Evolutionary conservation across 2,113 vertebrate species (phyloP).

Genomic region (Zingel zingel): DNA sequence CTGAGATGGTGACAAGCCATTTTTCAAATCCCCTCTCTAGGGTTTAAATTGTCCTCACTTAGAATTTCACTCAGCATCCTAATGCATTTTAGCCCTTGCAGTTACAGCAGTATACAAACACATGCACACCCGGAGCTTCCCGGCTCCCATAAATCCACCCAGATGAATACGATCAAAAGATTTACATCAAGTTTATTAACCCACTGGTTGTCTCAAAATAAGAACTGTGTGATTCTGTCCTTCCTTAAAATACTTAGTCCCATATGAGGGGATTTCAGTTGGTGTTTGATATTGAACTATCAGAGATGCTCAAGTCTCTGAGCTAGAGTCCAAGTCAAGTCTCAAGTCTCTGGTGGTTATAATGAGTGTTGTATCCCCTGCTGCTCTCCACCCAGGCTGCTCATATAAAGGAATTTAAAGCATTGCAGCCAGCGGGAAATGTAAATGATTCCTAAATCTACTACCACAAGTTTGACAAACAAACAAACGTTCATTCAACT

Average conservation of each 20-base stretch:
- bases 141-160: slow-evolving; percentile 41
- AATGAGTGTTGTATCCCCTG: no score
- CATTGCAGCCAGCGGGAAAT: no score
- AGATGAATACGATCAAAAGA: slow-evolving; percentile 52
- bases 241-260: neutral
- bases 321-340: no score
- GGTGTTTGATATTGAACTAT: slow-evolving; percentile 5
- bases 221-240: neutral
- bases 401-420: no score
- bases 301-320: no score
- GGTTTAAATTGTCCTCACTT: slow-evolving; percentile 42
- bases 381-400: no score
- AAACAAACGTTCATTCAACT: no score
- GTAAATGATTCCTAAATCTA: no score
- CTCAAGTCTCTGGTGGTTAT: no score
- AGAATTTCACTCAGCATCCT: slow-evolving; percentile 18
- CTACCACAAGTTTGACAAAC: no score
- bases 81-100: slow-evolving; percentile 17
- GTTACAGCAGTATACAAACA: slow-evolving; percentile 10
- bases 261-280: neutral
- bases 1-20: slow-evolving; percentile 40
- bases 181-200: slow-evolving; percentile 21
- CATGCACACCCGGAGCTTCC: slow-evolving; percentile 15
- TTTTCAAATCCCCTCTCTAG: slow-evolving; percentile 42
- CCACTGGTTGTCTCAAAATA: slow-evolving; percentile 24